Evolutionary conservation across 1,140 invertebrate species (phyloP), one percentile per base, ranked within the genome.

Genomic region (Penaeus vannamei): DNA sequence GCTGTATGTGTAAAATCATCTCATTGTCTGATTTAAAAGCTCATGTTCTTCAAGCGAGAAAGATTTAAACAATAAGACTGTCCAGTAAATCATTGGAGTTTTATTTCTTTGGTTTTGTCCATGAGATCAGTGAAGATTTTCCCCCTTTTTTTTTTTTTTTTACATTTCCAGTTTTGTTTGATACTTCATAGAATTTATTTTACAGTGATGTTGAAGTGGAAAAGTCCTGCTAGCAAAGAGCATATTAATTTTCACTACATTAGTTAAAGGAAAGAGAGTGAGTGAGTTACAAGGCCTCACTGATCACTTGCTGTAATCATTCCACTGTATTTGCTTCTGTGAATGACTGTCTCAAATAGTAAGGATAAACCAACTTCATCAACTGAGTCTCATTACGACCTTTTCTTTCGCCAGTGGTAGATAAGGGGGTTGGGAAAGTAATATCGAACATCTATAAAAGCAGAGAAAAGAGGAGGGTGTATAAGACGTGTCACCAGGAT

Each of bases 291-390:
- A 53, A 53, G 53, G 53, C 53, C 53, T 53, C 42, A 60, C 61
- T 26, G 22, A 60, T 32, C 81, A 77, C 72, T 64, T 72, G 84
- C 87, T 89, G 83, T 77, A 89, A 84, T 84, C 87, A 89, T 89
- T 89, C 87, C 87, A 89, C 87, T 89, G 87, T 84, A 84, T 89
- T 83, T 89, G 87, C 87, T 89, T 89, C 64, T 88, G 83, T 89
- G 84, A 84, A 84, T 62, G 60, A 69, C 64, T 89, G 87, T 89
- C 59, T 84, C 46, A 86, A 79, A 64, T 32, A 76, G 19, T 60
- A 80, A 87, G 81, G 77, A 87, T 80, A 36, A 42, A 86, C 61
- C 59, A 69, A 77, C 80, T 59, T 87, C 81, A 46, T 26, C 26
- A 29, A 26, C 22, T 60, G 53, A n/a, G 79, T 81, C 53, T 81